Percentiles rank a stretch among this genome's conserved stretches.
phyloP scores from a whole-genome alignment of 2,797 vertebrate species.

The Anolis apletophallus region DNA sequence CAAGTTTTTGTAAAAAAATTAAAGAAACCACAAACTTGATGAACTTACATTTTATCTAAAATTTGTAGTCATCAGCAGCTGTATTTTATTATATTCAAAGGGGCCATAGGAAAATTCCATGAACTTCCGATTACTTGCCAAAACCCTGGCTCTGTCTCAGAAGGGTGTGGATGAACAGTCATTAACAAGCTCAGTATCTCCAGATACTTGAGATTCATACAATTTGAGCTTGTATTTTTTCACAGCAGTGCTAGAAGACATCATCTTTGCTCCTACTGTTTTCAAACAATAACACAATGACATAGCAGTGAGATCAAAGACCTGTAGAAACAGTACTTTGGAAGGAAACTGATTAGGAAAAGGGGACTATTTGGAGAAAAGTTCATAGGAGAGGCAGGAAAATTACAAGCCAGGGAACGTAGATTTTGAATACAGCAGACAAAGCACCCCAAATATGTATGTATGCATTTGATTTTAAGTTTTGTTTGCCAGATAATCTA shows the following conservation, averaged over 20 bases:
- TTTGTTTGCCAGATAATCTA: conserved; percentile 39
- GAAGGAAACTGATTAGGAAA: background rate
- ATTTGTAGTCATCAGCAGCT: conserved; percentile 29
- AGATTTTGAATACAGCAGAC: background rate
- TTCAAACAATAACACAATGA: background rate
- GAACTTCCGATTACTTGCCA: conserved; percentile 34
- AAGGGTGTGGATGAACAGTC: background rate
- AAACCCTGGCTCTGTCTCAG: conserved; percentile 33
- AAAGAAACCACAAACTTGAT: conserved; percentile 10
- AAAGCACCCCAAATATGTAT: conserved; percentile 25
- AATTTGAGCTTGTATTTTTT: conserved; percentile 16
- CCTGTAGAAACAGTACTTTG: background rate
- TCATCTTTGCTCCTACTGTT: background rate
- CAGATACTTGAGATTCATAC: background rate
- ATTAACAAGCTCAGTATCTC: background rate
- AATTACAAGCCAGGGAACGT: background rate
- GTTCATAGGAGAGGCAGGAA: background rate
- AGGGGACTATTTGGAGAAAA: background rate
- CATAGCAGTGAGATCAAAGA: conserved; percentile 13
- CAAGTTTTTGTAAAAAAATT: conserved; percentile 29
- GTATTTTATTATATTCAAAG: conserved; percentile 46
- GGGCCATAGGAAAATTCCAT: conserved; percentile 45
- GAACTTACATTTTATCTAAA: conserved; percentile 28
- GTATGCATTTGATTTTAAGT: conserved; percentile 34
- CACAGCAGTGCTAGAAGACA: background rate